phyloP scores from a whole-genome alignment of 2,113 vertebrate genomes.

The Gorsachius goisagi region DNA sequence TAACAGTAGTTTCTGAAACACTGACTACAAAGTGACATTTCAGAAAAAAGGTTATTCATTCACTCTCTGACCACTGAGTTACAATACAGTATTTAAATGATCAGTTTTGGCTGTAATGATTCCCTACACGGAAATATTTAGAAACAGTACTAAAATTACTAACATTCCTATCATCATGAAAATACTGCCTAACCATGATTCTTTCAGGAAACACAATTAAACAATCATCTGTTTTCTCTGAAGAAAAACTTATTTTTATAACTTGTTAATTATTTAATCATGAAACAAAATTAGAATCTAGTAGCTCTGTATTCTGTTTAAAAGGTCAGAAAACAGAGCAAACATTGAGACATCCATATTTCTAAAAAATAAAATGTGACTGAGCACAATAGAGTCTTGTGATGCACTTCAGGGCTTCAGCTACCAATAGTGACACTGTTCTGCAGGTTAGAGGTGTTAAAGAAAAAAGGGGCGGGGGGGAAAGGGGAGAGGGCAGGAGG shows the following conservation, averaged over 20 bases:
- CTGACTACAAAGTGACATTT: not conserved
- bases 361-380: not conserved
- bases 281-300: not conserved
- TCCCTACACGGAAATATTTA: not conserved
- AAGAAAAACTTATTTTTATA: not conserved
- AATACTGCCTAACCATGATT: not conserved
- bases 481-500: no score
- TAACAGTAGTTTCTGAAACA: not conserved
- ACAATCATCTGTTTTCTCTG: not conserved
- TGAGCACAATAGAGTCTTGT: not conserved
- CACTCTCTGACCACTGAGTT: not conserved
- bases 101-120: not conserved
- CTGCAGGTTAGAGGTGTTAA: not conserved
- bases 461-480: not conserved
- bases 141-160: not conserved
- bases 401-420: not conserved
- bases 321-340: not conserved
- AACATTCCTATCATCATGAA: not conserved
- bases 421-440: not conserved
- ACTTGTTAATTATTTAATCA: not conserved
- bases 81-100: not conserved
- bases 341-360: not conserved
- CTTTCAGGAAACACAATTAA: not conserved
- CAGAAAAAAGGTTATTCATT: not conserved
- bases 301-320: not conserved